These are phyloP conservation scores for Sebastes schlegelii DNA, from an alignment of 2,113 vertebrate species.

Conservation along the genomic window DNA sequence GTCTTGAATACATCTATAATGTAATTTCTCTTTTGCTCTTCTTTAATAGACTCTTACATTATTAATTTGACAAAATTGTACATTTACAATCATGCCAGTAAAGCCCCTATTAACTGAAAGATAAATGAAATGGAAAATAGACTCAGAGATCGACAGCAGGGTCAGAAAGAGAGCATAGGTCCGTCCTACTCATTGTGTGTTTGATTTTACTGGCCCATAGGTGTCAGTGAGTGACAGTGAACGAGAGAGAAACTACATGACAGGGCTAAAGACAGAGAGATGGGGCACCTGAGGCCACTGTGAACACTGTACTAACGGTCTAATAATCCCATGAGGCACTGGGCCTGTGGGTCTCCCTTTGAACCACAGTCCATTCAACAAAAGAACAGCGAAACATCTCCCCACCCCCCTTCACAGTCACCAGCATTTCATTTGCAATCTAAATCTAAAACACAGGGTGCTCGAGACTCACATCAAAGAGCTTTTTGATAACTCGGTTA, in stretches of 20 bases:
- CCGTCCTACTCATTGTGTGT: conserved; percentile 13
- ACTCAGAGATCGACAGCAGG: background rate
- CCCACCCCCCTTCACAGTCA: conserved; percentile 56
- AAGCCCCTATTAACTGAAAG: background rate
- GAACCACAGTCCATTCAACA: conserved; percentile 66
- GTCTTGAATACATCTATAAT: background rate
- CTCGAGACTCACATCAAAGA: conserved; percentile 75
- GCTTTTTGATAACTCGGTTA: conserved; percentile 68
- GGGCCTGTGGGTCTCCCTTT: conserved; percentile 64
- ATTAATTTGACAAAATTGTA: background rate
- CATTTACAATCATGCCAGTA: background rate
- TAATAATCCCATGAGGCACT: conserved; percentile 54
- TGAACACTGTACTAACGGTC: conserved; percentile 37
- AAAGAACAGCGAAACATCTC: conserved; percentile 50
- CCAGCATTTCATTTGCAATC: conserved; percentile 75
- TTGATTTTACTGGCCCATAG: conserved; percentile 23
- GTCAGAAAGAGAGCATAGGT: background rate
- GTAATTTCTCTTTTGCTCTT: background rate
- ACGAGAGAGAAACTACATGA: conserved; percentile 35
- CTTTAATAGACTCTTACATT: background rate
- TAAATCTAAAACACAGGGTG: conserved; percentile 71
- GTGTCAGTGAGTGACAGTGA: conserved; percentile 55
- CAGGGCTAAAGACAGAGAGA: background rate
- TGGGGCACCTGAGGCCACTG: conserved; percentile 32
- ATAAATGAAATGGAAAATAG: background rate